Evolutionary conservation across 2,888 invertebrate genomes (phyloP).

Genomic region (Zygogramma bicolorata): DNA sequence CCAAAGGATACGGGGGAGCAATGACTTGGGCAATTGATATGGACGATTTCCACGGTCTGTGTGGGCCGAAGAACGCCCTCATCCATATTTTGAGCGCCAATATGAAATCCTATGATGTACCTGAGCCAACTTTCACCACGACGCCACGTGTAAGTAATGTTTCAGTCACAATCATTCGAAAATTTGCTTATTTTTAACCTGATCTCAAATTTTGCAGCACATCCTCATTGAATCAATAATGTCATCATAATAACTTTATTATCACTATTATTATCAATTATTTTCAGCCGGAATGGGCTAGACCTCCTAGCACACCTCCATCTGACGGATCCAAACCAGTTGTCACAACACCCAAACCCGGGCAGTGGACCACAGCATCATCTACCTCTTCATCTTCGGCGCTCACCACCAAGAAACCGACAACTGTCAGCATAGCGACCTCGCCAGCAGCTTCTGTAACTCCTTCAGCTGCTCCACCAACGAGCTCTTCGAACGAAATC

Average conservation of each 20-base stretch:
- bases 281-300: slow-evolving; percentile 83
- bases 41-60: slow-evolving; percentile 90
- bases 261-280: slow-evolving; percentile 33
- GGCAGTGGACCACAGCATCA: slow-evolving; percentile 55
- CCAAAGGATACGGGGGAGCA: slow-evolving; percentile 86
- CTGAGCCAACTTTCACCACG: slow-evolving; percentile 74
- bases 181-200: too few relatives aligned
- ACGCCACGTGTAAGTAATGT: slow-evolving; percentile 75
- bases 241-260: too few relatives aligned
- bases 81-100: slow-evolving; percentile 79
- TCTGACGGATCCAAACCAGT: slow-evolving; percentile 55
- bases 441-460: neutral
- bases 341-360: slow-evolving; percentile 55
- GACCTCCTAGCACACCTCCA: slow-evolving; percentile 78
- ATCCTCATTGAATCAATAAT: too few relatives aligned
- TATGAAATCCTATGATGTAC: slow-evolving; percentile 79
- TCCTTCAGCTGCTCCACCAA: neutral
- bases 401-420: slow-evolving; percentile 36
- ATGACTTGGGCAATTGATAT: slow-evolving; percentile 95
- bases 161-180: too few relatives aligned
- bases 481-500: slow-evolving; percentile 45
- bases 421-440: slow-evolving; percentile 33
- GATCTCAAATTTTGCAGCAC: too few relatives aligned
- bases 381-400: neutral
- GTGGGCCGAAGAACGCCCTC: slow-evolving; percentile 82